Conservation (phyloP, 2,797 vertebrate species). For the Picus viridis region DNA sequence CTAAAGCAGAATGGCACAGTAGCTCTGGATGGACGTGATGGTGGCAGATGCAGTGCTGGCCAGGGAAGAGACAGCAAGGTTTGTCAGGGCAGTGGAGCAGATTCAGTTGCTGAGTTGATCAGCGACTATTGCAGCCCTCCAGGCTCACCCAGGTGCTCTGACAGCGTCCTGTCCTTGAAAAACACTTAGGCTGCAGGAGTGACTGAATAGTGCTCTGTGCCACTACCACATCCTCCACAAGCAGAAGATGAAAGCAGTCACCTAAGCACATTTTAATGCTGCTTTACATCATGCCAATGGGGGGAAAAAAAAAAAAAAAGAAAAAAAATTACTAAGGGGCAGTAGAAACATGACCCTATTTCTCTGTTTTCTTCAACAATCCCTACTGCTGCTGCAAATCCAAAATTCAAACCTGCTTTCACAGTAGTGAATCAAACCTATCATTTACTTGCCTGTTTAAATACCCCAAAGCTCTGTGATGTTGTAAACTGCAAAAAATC, state of each 20-base stretch:
- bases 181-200: background rate
- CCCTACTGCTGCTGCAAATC: background rate
- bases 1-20: background rate
- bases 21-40: background rate
- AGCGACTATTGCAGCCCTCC: background rate
- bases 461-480: background rate
- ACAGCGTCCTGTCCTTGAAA: background rate
- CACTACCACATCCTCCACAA: background rate
- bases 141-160: background rate
- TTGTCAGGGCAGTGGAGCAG: background rate
- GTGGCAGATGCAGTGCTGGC: background rate
- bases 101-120: background rate
- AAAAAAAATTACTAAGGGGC: background rate
- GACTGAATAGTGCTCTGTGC: background rate
- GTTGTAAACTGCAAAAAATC: background rate
- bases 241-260: background rate
- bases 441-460: slow-evolving; percentile 19
- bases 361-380: background rate
- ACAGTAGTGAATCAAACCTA: slow-evolving; percentile 1
- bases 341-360: background rate
- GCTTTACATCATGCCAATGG: background rate
- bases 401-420: slow-evolving; percentile 1
- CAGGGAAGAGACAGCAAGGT: fast-evolving
- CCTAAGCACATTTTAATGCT: background rate
- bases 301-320: background rate